Evolutionary conservation across 2,888 invertebrate species (phyloP).

Genomic region (Oithona nana): DNA sequence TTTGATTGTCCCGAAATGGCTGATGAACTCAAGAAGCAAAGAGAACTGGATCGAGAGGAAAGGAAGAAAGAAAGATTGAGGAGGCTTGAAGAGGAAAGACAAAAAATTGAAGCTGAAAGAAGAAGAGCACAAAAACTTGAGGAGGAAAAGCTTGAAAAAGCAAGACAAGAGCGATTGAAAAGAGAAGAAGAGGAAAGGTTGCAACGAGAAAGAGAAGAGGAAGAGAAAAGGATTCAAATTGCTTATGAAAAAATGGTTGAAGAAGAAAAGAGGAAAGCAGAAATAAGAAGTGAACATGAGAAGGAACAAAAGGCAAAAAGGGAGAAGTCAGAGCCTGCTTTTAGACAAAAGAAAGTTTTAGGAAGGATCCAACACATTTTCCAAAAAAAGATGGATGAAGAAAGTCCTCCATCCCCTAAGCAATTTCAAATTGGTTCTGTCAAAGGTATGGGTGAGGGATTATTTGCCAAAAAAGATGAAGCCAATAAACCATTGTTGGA

Average conservation of each 20-base stretch:
- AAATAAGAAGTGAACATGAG: not conserved
- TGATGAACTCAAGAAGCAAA: constrained; percentile 6
- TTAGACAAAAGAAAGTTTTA: constrained; percentile 2
- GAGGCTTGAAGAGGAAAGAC: not conserved
- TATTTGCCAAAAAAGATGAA: constrained; percentile 1
- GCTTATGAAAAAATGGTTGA: constrained; percentile 13
- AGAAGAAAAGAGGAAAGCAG: constrained; percentile 4
- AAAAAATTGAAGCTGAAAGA: not conserved
- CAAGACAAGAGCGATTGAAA: not conserved
- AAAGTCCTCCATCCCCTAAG: not conserved
- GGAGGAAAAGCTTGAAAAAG: not conserved
- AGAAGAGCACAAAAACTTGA: not conserved
- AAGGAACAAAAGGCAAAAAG: not conserved
- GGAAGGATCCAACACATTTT: constrained; percentile 7
- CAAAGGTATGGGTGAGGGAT: constrained; percentile 1
- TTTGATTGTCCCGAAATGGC: constrained; percentile 4
- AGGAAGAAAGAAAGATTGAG: not conserved
- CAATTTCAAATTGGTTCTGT: constrained; percentile 1
- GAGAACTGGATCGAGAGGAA: not conserved
- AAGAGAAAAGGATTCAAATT: not conserved
- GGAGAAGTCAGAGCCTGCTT: constrained; percentile 5
- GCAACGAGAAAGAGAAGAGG: not conserved
- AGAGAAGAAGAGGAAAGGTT: not conserved
- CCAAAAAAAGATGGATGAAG: not conserved
- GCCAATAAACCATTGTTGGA: not conserved